These are phyloP conservation scores for Scartelaos histophorus DNA, from an alignment of 2,113 vertebrate genomes.

Conservation along the genomic window DNA sequence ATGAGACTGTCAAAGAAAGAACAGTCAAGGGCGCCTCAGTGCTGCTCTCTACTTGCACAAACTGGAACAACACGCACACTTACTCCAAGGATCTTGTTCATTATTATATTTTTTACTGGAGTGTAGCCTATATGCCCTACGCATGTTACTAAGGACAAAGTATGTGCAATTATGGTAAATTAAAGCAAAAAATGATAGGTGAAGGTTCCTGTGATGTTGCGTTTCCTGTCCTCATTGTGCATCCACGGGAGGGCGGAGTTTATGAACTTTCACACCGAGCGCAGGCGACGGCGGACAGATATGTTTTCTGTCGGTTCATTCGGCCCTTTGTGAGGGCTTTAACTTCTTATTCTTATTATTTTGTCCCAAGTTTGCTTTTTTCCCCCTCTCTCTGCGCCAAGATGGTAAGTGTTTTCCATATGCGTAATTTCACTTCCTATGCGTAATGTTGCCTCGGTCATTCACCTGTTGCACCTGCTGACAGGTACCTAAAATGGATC, in stretches of 20 bases:
- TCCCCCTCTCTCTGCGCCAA: slow-evolving; percentile 10
- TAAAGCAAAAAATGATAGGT: neutral
- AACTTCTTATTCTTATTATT: neutral
- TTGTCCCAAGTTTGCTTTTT: neutral
- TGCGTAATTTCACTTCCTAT: neutral
- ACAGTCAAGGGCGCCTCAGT: neutral
- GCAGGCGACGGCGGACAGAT: slow-evolving; percentile 16
- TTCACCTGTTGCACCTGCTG: slow-evolving; percentile 69
- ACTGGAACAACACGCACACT: slow-evolving; percentile 13
- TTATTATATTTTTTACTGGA: neutral
- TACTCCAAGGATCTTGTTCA: neutral
- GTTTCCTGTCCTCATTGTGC: slow-evolving; percentile 17
- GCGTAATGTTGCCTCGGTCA: neutral
- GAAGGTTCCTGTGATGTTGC: neutral
- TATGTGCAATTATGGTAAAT: neutral
- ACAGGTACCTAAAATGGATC: slow-evolving; percentile 24
- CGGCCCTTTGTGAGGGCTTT: slow-evolving; percentile 52
- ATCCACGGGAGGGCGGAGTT: slow-evolving; percentile 55
- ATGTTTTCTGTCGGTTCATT: slow-evolving; percentile 44
- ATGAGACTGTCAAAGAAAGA: slow-evolving; percentile 33
- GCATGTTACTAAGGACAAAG: neutral
- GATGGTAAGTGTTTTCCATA: slow-evolving; percentile 63
- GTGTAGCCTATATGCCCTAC: neutral
- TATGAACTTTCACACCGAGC: slow-evolving; percentile 29
- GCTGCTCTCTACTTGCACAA: slow-evolving; percentile 48